Evolutionary conservation across 2,888 invertebrate genomes (phyloP), one percentile per base, ranked within the genome.

Genomic region (Eupithecia exiguata): DNA sequence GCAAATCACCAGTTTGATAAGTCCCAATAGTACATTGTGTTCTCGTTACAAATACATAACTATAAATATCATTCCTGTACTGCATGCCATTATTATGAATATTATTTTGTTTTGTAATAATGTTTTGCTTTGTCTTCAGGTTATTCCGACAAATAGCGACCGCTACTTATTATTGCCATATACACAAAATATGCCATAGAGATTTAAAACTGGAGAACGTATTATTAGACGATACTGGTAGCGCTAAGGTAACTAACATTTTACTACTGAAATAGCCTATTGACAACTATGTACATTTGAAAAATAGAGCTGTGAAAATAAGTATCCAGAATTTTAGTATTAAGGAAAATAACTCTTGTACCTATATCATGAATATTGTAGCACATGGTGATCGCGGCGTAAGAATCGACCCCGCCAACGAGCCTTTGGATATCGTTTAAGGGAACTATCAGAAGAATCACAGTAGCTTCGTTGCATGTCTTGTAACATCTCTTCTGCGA

Each of bases 81-180:
- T 12, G 25, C 58, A 18, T 58, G 25, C 25, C 58, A 35, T 9
- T 16, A 16, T 18, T 62, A 9, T 62, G 9, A 35, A 35, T 5
- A 46, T 46, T 35, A 5, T 72, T 18, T 36, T 25, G 18, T 30
- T 53, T 43, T 36, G 46, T 46, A 63, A 36, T 66, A 66, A 66
- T 53, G 73, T 53, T 35, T 75, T 25, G 36, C 72, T 72, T 70
- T 79, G 66, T 75, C 91, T 90, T 77, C 91, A 95, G 99, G 86
- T 97, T 99, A 93, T 99, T 99, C 92, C 96, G 99, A 77, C 99
- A 99, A 94, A 99, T 99, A 85, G 97, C 98, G 40, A 99, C 98
- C 67, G 99, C 99, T 81, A 98, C 98, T 78, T 98, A 98, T 94
- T 99, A 99, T 95, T 99, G 99, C 94, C 99, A 99, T 95, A 99